phyloP scores from a whole-genome alignment of 2,888 invertebrate species.

The Plebejus anna region DNA sequence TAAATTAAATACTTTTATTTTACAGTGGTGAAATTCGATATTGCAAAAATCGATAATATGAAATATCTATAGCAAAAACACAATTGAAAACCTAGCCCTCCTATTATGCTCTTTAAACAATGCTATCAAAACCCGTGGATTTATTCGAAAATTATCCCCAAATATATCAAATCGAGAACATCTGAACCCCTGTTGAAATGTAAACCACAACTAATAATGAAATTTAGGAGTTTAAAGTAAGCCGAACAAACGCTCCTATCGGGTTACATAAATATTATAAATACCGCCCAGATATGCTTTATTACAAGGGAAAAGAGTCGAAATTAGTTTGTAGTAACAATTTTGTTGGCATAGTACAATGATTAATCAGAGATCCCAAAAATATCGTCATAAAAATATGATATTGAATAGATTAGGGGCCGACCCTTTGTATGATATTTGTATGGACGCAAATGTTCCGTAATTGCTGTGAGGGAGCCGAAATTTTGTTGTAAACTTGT shows the following conservation, averaged over 20 bases:
- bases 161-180: constrained; percentile 30
- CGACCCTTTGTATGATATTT: constrained; percentile 35
- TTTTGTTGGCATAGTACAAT: constrained; percentile 40
- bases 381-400: constrained; percentile 52
- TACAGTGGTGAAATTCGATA: background rate
- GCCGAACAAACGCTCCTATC: constrained; percentile 41
- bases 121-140: background rate
- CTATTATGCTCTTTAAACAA: background rate
- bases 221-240: constrained; percentile 40
- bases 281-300: background rate
- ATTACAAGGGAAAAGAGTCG: constrained; percentile 27
- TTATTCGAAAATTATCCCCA: background rate
- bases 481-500: constrained; percentile 9
- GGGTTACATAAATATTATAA: constrained; percentile 35
- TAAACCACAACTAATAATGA: constrained; percentile 37
- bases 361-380: constrained; percentile 44
- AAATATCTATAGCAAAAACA: background rate
- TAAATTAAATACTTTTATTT: background rate
- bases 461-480: constrained; percentile 32
- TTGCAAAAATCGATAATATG: background rate
- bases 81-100: background rate
- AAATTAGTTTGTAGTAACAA: constrained; percentile 6
- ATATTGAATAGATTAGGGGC: constrained; percentile 47
- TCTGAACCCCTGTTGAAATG: constrained; percentile 35
- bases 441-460: constrained; percentile 35